Evolutionary conservation across 2,888 invertebrate species (phyloP).

Genomic region (Drosophila acutilabella): DNA sequence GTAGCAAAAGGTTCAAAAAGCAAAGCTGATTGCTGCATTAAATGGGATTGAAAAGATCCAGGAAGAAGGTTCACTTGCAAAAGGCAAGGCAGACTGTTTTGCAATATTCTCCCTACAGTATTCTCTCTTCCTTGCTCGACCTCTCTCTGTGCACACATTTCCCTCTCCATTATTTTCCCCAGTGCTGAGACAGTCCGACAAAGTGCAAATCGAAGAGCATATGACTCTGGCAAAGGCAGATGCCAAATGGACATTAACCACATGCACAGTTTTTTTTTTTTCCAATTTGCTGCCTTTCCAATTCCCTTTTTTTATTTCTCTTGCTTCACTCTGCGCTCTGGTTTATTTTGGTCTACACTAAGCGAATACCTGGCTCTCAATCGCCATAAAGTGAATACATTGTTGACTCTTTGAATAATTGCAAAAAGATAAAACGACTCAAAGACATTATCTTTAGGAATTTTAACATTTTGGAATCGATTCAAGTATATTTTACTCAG

Average conservation of each 20-base stretch:
- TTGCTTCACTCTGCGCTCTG: not conserved
- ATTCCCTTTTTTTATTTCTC: constrained; percentile 9
- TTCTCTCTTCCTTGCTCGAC: not conserved
- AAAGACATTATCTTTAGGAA: too few species aligned
- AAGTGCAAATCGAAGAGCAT: constrained; percentile 64
- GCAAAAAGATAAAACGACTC: too few species aligned
- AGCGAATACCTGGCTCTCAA: not conserved
- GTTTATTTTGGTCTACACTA: constrained; percentile 15
- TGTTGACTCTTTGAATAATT: constrained; percentile 4
- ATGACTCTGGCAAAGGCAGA: constrained; percentile 39
- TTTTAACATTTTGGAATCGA: too few species aligned
- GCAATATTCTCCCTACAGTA: not conserved
- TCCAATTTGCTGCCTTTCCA: constrained; percentile 35
- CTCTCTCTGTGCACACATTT: not conserved
- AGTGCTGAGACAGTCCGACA: constrained; percentile 17
- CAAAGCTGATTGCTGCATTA: constrained; percentile 77
- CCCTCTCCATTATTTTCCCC: constrained; percentile 5
- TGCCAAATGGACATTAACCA: constrained; percentile 64
- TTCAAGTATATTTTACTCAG: too few species aligned
- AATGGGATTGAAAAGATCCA: constrained; percentile 60
- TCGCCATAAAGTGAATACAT: too few species aligned
- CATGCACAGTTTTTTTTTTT: constrained; percentile 48
- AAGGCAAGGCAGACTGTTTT: constrained; percentile 7
- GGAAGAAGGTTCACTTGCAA: constrained; percentile 11
- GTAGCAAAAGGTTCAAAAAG: constrained; percentile 60